Percentiles rank a stretch among this genome's conserved stretches.
These are phyloP conservation scores for Danio tinwini DNA, from an alignment of 2,797 vertebrate genomes.

Conservation along the genomic window DNA sequence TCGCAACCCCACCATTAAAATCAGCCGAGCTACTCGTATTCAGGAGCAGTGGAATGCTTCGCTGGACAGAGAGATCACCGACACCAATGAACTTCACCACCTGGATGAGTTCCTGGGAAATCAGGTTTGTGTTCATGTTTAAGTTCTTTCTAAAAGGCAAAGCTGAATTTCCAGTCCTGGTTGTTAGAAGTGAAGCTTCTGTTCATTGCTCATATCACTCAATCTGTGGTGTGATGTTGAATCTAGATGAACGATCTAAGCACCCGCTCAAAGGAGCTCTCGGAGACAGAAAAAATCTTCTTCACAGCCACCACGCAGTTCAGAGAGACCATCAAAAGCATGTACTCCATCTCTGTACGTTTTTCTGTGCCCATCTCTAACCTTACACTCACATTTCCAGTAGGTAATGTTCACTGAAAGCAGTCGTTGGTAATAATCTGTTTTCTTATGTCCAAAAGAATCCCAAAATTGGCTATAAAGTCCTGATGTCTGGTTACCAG, in stretches of 20 bases:
- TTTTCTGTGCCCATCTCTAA: background rate
- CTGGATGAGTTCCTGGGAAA: slow-evolving; percentile 95
- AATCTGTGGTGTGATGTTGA: slow-evolving; percentile 40
- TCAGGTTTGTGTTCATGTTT: slow-evolving; percentile 78
- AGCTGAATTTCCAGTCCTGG: background rate
- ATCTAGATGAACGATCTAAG: slow-evolving; percentile 88
- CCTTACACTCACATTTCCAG: background rate
- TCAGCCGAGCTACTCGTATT: slow-evolving; percentile 84
- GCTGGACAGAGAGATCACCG: slow-evolving; percentile 84
- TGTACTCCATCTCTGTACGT: slow-evolving; percentile 92
- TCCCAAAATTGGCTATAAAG: slow-evolving; percentile 86
- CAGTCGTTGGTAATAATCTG: background rate
- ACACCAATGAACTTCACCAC: slow-evolving; percentile 87
- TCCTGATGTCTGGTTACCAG: slow-evolving; percentile 91
- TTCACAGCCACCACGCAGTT: slow-evolving; percentile 90
- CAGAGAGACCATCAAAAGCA: slow-evolving; percentile 90
- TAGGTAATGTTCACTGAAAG: background rate
- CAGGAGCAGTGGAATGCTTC: slow-evolving; percentile 82
- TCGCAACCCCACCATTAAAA: slow-evolving; percentile 83
- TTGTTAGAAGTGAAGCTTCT: background rate
- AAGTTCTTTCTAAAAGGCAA: background rate
- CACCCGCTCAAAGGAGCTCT: slow-evolving; percentile 80
- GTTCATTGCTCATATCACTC: background rate
- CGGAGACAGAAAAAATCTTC: slow-evolving; percentile 87
- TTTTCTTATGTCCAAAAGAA: slow-evolving; percentile 68